Evolutionary conservation across 2,113 vertebrate species (phyloP), one percentile per base, ranked within the genome.

Genomic region (Pogonocichla stellata): DNA sequence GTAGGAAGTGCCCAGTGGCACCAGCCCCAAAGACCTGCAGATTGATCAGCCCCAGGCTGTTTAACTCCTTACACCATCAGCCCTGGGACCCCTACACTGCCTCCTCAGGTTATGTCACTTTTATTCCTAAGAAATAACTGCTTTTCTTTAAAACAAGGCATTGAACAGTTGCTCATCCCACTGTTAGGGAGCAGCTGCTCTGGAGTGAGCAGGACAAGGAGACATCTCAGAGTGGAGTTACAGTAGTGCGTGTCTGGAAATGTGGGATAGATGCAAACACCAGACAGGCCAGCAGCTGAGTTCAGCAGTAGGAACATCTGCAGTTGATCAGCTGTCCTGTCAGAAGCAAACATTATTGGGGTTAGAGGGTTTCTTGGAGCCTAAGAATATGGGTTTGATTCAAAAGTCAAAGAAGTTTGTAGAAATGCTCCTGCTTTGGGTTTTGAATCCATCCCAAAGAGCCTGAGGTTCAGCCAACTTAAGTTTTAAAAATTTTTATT

Each of bases 331-430:
- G 84, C 86, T 91, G 80, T 92, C 82, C 93, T 94, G 90, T 94
- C 90, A 88, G 77, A 94, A 80, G 87, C 92, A 90, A 87, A 70
- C 2, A 12, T 51, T 87, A 78, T 45, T 90, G 86, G 89, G 72
- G 62, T 92, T 79, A 93, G 74, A 77, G 81, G 71, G 54, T 92
- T 94, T 96, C 82, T 86, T 91, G 90, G 80, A 89, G 86, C 87
- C 86, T 75, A 47, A 93, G 70, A 95, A 69, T 84, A 72, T 86
- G 93, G 95, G 93, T 88, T 95, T 94, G 93, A 93, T 96, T 96
- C 96, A 95, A 97, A 96, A 95, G 90, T 95, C 94, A 95, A 96
- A 96, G 92, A 71, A 86, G 75, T 71, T 93, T 78, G 72, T 92
- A 74, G 90, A 84, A 90, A 64, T 0, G 3, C 50, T 91, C 57